A percentile compares a stretch with the other conserved stretches of the same genome.
Conservation (phyloP, 1,140 invertebrate genomes). For the Drosophila setifemur region DNA sequence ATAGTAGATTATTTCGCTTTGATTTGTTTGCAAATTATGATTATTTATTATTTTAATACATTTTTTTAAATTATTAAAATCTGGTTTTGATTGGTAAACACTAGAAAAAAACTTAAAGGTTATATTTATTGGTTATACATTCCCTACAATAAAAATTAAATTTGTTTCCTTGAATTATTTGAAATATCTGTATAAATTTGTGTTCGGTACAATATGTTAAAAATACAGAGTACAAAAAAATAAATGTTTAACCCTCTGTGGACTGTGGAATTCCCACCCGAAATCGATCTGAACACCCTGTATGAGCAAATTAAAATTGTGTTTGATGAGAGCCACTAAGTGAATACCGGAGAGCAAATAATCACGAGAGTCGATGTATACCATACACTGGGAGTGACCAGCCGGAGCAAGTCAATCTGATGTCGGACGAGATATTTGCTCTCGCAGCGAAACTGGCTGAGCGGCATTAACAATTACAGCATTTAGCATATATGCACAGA, state of each 20-base stretch:
- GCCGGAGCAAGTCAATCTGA: conserved; percentile 27
- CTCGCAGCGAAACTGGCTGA: conserved; percentile 15
- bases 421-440: conserved; percentile 21
- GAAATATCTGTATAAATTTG: too few relatives aligned
- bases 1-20: background rate
- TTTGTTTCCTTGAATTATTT: too few relatives aligned
- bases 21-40: background rate
- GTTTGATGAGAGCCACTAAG: conserved; percentile 31
- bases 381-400: conserved; percentile 13
- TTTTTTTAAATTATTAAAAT: background rate
- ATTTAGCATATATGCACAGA: conserved; percentile 3
- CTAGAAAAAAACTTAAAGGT: too few relatives aligned
- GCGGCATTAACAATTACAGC: conserved; percentile 14
- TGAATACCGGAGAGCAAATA: conserved; percentile 19
- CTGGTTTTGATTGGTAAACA: too few relatives aligned
- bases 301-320: conserved; percentile 20
- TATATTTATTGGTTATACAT: too few relatives aligned
- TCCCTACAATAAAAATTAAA: too few relatives aligned
- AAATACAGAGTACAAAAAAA: too few relatives aligned
- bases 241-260: too few relatives aligned
- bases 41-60: too few relatives aligned
- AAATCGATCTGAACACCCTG: conserved; percentile 38
- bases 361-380: conserved; percentile 8
- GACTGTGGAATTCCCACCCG: too few relatives aligned
- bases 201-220: too few relatives aligned